phyloP scores from a whole-genome alignment of 2,113 vertebrate genomes.

The Orthonyx spaldingii region DNA sequence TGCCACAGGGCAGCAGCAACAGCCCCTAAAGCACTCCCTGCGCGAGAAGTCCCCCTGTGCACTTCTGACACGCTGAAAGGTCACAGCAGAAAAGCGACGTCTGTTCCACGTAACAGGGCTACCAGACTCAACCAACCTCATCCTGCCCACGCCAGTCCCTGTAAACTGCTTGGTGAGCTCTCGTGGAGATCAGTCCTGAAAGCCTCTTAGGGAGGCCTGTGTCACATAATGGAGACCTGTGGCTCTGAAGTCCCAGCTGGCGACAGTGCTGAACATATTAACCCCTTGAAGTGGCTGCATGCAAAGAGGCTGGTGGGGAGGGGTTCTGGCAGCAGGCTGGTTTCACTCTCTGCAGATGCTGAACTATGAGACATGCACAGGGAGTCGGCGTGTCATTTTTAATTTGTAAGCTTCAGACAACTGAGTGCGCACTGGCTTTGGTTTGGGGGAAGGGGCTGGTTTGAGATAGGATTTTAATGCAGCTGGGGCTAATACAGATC shows the following conservation, averaged over 20 bases:
- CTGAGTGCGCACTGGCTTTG: neutral
- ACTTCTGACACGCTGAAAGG: neutral
- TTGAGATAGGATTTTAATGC: conserved; percentile 6
- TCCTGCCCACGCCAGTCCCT: conserved; percentile 32
- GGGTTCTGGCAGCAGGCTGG: neutral
- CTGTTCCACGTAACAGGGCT: neutral
- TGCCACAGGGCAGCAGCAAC: neutral
- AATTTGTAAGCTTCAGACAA: conserved; percentile 19
- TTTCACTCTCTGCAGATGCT: neutral
- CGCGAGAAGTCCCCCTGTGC: neutral
- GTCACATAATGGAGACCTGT: neutral
- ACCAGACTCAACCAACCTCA: neutral
- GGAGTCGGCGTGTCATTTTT: neutral
- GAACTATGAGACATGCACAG: neutral
- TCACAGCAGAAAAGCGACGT: neutral
- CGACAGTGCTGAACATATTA: neutral
- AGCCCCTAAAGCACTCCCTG: neutral
- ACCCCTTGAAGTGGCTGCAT: neutral
- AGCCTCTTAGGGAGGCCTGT: conserved; percentile 25
- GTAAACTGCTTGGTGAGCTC: neutral
- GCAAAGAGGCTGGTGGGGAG: neutral
- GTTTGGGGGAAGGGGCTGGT: neutral
- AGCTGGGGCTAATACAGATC: conserved; percentile 34
- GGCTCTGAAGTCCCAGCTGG: neutral
- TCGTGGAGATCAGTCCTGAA: neutral